phyloP scores from a whole-genome alignment of 1,140 invertebrate genomes.

The Papilio glaucus region DNA sequence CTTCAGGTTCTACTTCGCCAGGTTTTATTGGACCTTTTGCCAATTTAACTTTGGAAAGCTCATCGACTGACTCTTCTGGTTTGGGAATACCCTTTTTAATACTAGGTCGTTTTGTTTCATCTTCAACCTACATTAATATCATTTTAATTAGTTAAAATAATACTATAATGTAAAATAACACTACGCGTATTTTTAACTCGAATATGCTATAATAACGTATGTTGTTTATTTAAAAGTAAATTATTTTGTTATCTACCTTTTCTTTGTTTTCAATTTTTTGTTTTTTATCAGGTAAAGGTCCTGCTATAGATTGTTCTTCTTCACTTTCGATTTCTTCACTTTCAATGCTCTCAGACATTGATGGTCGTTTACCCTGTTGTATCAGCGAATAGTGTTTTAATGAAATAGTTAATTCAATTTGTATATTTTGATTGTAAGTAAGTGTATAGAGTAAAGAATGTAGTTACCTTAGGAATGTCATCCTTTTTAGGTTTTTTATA shows the following conservation, averaged over 20 bases:
- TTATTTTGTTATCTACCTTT: constrained; percentile 51
- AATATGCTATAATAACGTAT: not conserved
- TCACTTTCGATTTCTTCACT: constrained; percentile 74
- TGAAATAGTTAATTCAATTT: constrained; percentile 14
- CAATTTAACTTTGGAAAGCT: constrained; percentile 76
- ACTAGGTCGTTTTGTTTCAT: constrained; percentile 80
- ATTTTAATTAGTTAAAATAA: too few species aligned
- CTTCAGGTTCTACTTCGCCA: constrained; percentile 72
- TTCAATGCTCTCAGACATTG: constrained; percentile 71
- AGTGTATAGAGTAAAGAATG: constrained; percentile 48
- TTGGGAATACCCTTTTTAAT: constrained; percentile 82
- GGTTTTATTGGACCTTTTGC: constrained; percentile 78
- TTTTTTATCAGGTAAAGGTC: constrained; percentile 72
- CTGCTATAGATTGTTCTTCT: constrained; percentile 66
- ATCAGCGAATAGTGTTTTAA: constrained; percentile 34
- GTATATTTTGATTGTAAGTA: constrained; percentile 38
- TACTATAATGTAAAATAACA: too few species aligned
- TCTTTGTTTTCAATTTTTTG: constrained; percentile 72
- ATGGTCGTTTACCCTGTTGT: constrained; percentile 70
- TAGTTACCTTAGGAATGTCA: constrained; percentile 73
- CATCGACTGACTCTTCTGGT: constrained; percentile 84
- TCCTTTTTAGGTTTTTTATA: constrained; percentile 77
- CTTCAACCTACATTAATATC: constrained; percentile 71
- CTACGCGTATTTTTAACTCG: not conserved
- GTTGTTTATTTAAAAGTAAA: too few species aligned